Evolutionary conservation across 2,888 invertebrate species (phyloP), one percentile per base, ranked within the genome.

Genomic region (Rhagonycha fulva): DNA sequence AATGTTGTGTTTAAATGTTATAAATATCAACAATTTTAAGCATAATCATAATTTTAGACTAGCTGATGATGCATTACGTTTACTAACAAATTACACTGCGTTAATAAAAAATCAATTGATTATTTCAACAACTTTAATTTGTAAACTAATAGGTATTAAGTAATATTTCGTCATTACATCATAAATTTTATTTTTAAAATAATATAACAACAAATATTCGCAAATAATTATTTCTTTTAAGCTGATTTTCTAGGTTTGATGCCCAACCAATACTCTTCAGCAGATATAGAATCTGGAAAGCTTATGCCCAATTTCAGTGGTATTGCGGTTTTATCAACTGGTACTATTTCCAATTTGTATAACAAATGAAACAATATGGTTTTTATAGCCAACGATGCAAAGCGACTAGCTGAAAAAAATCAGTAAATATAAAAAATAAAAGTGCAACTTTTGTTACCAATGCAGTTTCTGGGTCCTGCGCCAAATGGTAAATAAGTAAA

Each of bases 401-500:
- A 78, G 79, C 85, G 83, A 71, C 84, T 72, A 5, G 83, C 66
- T 11, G 83, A 12, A 63, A 63, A 7, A 9, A n/a, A 11, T 7
- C 2, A 10, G 10, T 62, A 62, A 3, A 23, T 10, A 10, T 3
- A 23, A 26, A 66, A 24, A 47, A 2, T 1, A 62, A 28, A 9
- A n/a, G 1, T n/a, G 4, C 3, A 9, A 7, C 12, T 24, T 66
- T 24, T 24, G 2, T 66, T 24, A 66, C 63, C 63, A 24, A 66
- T 66, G 24, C 93, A 93, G 82, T 89, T 91, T 73, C 92, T 88
- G 1, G 90, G 92, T 4, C 93, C 93, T 0, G 91, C 10, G 1
- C 85, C 85, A 76, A 85, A 85, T 1, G 85, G 85, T n/a, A 84
- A n/a, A 68, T 83, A 84, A 0, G 88, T 85, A 67, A 87, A 88